These are phyloP conservation scores for Cephus rjabovi DNA, from an alignment of 2,888 invertebrate genomes.

Conservation along the genomic window DNA sequence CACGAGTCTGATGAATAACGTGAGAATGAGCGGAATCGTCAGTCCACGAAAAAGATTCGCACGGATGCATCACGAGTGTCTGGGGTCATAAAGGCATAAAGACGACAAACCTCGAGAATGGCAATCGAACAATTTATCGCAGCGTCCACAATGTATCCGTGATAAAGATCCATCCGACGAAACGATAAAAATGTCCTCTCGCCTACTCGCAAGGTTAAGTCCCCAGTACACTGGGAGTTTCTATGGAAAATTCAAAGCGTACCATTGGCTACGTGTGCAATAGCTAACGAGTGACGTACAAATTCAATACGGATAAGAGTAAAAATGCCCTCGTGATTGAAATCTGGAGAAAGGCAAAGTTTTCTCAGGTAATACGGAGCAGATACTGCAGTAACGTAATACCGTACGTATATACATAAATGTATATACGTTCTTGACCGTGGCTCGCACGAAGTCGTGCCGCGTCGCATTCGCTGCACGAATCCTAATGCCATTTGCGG, in stretches of 20 bases:
- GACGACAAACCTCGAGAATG: not conserved
- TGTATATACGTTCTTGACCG: not conserved
- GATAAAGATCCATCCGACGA: no score
- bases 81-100: not conserved
- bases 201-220: no score
- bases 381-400: not conserved
- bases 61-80: not conserved
- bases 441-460: not conserved
- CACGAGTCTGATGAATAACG: not conserved
- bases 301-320: no score
- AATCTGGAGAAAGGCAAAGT: not conserved
- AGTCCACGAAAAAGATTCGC: not conserved
- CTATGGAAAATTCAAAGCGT: no score
- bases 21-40: not conserved
- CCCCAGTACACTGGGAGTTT: no score
- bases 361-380: not conserved
- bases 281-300: no score
- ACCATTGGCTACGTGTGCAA: no score
- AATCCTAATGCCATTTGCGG: not conserved
- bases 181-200: not conserved
- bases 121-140: not conserved
- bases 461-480: not conserved
- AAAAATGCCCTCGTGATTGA: no score
- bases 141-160: not conserved
- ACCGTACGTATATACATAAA: constrained; percentile 12